Evolutionary conservation across 2,888 invertebrate genomes (phyloP), one percentile per base, ranked within the genome.

Genomic region (Leptinotarsa juncta): DNA sequence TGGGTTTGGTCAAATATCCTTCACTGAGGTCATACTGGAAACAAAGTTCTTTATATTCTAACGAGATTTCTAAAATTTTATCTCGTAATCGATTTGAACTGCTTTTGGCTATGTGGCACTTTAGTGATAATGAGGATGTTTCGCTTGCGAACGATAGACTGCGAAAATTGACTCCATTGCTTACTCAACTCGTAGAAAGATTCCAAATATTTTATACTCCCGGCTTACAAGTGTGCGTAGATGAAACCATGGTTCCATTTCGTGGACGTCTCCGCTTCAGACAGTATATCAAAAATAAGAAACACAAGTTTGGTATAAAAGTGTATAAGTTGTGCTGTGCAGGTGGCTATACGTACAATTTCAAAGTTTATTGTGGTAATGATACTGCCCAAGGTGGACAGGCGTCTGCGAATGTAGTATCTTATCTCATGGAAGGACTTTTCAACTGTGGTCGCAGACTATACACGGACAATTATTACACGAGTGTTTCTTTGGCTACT

Each of bases 251-350:
- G 65, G 18, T 65, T 18, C 65, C 70, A 60, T 70, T 70, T 49
- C 57, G 70, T 60, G 60, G 60, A 32, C 26, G 70, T 32, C 60
- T 70, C 18, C n/a, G 18, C 32, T 60, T 70, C 26, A 57, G 55
- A 23, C 57, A 70, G 60, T 57, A 48, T 42, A 70, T 70, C 42
- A 70, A 57, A 70, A 70, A 65, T 42, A 65, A 65, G n/a, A 65
- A 42, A 65, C 65, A 65, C n/a, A 65, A 32, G 42, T 65, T 65
- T 57, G 60, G 57, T 20, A 70, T 60, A 42, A 48, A 60, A 18
- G 57, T 70, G 60, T 70, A 70, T 23, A 70, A 60, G 49, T 60
- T 70, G 18, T 60, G 70, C 50, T 49, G 57, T n/a, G 60, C 57
- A 60, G 60, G 60, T 32, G 60, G 60, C 42, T 60, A 70, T 49